Evolutionary conservation across 2,888 invertebrate species (phyloP).

Genomic region (Halictus ligatus): DNA sequence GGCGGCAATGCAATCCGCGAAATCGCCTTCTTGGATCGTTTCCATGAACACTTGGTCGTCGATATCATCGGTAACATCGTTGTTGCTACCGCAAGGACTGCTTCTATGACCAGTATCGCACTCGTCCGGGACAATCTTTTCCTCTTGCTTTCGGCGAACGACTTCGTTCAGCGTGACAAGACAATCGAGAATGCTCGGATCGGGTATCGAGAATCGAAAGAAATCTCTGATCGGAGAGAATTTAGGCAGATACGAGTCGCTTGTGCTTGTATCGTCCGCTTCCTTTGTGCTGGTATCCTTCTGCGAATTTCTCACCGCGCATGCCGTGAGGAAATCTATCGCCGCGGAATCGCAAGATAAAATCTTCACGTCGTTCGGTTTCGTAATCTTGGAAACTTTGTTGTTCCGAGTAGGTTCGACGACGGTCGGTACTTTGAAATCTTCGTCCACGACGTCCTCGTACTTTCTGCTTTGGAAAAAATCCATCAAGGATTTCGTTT

Average conservation of each 20-base stretch:
- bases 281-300: conserved; percentile 47
- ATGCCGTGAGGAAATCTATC: conserved; percentile 79
- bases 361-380: conserved; percentile 74
- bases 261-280: conserved; percentile 39
- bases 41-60: background rate
- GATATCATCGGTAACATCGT: background rate
- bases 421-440: conserved; percentile 57
- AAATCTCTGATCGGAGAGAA: conserved; percentile 45
- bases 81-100: background rate
- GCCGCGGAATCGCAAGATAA: conserved; percentile 76
- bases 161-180: conserved; percentile 52
- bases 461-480: background rate
- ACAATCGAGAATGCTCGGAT: conserved; percentile 66
- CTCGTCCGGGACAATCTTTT: background rate
- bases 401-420: background rate
- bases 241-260: conserved; percentile 62
- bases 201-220: conserved; percentile 73
- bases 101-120: conserved; percentile 6
- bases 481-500: conserved; percentile 66
- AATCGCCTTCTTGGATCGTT: background rate
- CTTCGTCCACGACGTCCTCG: conserved; percentile 30
- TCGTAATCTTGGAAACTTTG: conserved; percentile 36
- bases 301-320: conserved; percentile 76
- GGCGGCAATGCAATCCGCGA: background rate
- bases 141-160: background rate